A percentile compares a stretch with the other conserved stretches of the same genome.
Evolutionary conservation across 2,797 vertebrate species (phyloP).

Genomic region (Thamnophis elegans): DNA sequence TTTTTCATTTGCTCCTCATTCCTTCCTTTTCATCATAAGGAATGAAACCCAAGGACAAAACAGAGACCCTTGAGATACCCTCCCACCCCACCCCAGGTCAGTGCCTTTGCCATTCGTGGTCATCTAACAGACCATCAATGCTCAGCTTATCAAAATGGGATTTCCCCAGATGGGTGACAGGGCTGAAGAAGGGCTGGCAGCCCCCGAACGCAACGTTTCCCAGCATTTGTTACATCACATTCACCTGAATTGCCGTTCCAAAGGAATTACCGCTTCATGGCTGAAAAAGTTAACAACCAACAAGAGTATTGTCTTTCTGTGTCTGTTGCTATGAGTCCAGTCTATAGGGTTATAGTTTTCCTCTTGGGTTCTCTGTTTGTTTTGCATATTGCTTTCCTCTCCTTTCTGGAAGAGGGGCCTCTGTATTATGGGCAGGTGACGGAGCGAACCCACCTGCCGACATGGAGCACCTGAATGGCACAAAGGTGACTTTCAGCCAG

Average conservation of each 20-base stretch:
- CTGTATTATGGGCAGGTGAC: slow-evolving; percentile 58
- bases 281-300: slow-evolving; percentile 62
- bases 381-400: slow-evolving; percentile 56
- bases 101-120: background rate
- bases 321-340: slow-evolving; percentile 50
- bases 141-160: background rate
- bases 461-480: slow-evolving; percentile 44
- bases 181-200: slow-evolving; percentile 1
- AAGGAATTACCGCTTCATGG: slow-evolving; percentile 34
- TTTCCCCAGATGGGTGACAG: slow-evolving; percentile 29
- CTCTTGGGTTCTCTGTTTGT: slow-evolving; percentile 66
- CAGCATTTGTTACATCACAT: slow-evolving; percentile 41
- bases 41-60: background rate
- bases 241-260: slow-evolving; percentile 8
- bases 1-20: too few relatives aligned
- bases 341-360: slow-evolving; percentile 59
- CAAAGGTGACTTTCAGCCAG: slow-evolving; percentile 57
- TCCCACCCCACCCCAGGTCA: background rate
- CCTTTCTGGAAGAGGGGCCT: slow-evolving; percentile 44
- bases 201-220: slow-evolving; percentile 31
- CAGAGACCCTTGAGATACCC: slow-evolving; percentile 34
- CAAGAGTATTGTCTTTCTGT: slow-evolving; percentile 41
- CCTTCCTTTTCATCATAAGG: background rate
- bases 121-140: background rate
- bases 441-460: slow-evolving; percentile 40